phyloP scores from a whole-genome alignment of 2,888 invertebrate species.

The Drosophila niveifrons region DNA sequence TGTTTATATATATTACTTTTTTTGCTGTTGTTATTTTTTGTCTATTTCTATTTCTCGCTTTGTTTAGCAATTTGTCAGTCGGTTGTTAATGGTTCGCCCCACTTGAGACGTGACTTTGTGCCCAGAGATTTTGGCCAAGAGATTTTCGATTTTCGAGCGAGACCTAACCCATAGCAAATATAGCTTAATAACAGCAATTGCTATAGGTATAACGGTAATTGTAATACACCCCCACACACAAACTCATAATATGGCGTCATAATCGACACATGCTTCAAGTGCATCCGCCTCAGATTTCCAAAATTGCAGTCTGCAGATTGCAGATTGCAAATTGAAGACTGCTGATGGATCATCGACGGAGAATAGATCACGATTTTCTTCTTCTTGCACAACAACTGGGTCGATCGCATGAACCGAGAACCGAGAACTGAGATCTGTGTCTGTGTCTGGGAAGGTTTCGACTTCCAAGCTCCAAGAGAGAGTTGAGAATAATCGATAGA shows the following conservation, averaged over 20 bases:
- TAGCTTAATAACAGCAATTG: constrained; percentile 63
- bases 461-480: not conserved
- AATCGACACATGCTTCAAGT: constrained; percentile 75
- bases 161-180: constrained; percentile 55
- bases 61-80: constrained; percentile 63
- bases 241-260: constrained; percentile 67
- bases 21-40: constrained; percentile 5
- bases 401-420: not conserved
- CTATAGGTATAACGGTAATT: constrained; percentile 53
- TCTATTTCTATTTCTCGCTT: constrained; percentile 42
- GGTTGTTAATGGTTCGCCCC: constrained; percentile 53
- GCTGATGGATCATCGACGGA: constrained; percentile 7
- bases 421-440: not conserved
- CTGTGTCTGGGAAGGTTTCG: not conserved
- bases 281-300: constrained; percentile 70
- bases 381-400: not conserved
- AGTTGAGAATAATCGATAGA: constrained; percentile 1
- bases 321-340: constrained; percentile 17
- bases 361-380: constrained; percentile 55
- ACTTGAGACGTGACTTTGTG: constrained; percentile 57
- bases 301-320: constrained; percentile 12
- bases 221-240: constrained; percentile 21
- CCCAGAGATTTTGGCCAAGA: constrained; percentile 46
- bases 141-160: constrained; percentile 11
- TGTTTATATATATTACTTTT: constrained; percentile 5